Evolutionary conservation across 2,113 vertebrate species (phyloP), one percentile per base, ranked within the genome.

Genomic region (Otocyon megalotis): DNA sequence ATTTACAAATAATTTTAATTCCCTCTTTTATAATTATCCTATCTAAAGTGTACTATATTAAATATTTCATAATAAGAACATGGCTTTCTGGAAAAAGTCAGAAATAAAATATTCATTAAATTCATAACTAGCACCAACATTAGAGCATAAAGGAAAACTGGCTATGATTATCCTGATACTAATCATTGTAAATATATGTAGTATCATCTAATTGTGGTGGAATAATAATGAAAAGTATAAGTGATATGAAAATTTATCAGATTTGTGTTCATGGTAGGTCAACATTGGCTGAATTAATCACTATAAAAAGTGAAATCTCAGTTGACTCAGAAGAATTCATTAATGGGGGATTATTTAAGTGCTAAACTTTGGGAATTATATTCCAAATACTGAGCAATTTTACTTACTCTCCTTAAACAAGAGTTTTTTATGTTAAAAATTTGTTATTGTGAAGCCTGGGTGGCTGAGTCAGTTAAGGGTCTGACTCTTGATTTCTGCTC

Each of bases 41-140:
- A 80, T 81, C 22, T 84, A 96, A 97, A 97, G 77, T 56, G 74
- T 3, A 56, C 7, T 14, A 77, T 53, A 71, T 43, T 9, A 24
- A 95, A 67, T 97, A 97, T 87, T 54, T 95, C 12, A 76, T n/a
- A 83, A 76, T 10, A 86, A 92, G 74, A 84, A 50, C 37, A 15
- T 15, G 8, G 3, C n/a, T 98, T 81, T 86, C 56, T 94, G 79
- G 90, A 95, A 28, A 86, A 86, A 90, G 30, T 7, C 12, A 98
- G 92, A 97, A 96, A 19, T 32, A 76, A 97, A 76, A 96, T 72
- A 79, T 74, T 86, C 80, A 84, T 53, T 69, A 81, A 35, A 28
- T 89, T 91, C 82, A 90, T 94, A 97, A 83, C 4, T 85, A 88
- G 71, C 35, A 94, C 15, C 12, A 76, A 32, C 24, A 60, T 58